Base-by-base conservation (phyloP, 1,140 invertebrate species). In the Harpegnathos saltator region DNA sequence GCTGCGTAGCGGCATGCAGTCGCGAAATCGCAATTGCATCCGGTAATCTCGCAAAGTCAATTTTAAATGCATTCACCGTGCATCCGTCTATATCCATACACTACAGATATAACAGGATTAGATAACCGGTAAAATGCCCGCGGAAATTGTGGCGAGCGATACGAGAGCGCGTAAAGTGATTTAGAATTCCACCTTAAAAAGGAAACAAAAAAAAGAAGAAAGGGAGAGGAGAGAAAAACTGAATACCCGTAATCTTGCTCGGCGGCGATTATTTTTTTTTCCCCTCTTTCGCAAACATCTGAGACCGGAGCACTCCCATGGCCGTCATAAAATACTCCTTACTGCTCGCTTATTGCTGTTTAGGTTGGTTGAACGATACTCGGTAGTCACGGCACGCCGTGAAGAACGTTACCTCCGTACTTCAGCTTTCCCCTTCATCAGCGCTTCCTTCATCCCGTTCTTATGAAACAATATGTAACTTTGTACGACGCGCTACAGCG, bases 291-390 rank as follows among this genome's bases (percentile, higher is more conserved):
- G 29, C 71, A 62, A 74, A 61, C 14, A 62, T 29, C 52, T 48
- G 29, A 50, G n/a, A 4, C 22, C 19, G 26, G 54, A 75, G 26
- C 24, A 29, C 54, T 83, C 69, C 74, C 86, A 26, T 19, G 68
- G 3, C 62, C 19, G 29, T 33, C 84, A 82, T 89, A 89, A 89
- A 86, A 77, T 59, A 69, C 56, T 63, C 52, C 77, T 89, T 89
- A 89, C 54, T 61, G 71, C 63, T 77, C 48, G 61, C 65, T 89
- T 82, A 89, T 84, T 74, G 84, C 81, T 75, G 75, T 82, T 89
- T 84, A 84, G 71, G 44, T 77, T 24, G 54, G n/a, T 22, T 62
- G 52, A 72, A 17, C 24, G 71, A 72, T 71, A 38, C 50, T 84
- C 17, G 19, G 69, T 85, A 88, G 71, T 84, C 85, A 63, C 29